Base-by-base conservation (phyloP, 1,140 invertebrate genomes). In the Nymphalis io region DNA sequence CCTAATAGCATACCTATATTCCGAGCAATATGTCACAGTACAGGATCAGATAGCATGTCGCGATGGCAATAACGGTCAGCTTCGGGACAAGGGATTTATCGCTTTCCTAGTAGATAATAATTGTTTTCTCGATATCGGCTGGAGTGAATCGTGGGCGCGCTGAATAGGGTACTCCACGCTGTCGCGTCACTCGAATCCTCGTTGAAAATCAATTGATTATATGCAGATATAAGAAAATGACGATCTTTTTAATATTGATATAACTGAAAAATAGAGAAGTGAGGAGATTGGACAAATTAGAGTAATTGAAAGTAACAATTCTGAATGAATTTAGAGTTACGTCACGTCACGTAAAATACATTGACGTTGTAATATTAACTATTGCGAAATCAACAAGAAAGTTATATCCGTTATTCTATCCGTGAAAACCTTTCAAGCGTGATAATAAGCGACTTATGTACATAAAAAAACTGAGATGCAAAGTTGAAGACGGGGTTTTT, bases 1-100 rank as follows among this genome's bases (percentile, higher is more conserved):
- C 72, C 73, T 75, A 79, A 77, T 79, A 79, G 72, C 71, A 55
- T 76, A 74, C 70, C 67, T 64, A 77, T 78, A 75, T 76, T 78
- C 73, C 70, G 70, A 83, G 76, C 78, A 82, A 87, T 86, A 86
- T 81, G 82, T 83, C 81, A 81, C 79, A 76, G 74, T 73, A 77
- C 74, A 83, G 77, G 74, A 84, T 83, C 82, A 81, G 79, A 82
- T 81, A 80, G 73, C 66, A 75, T 75, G 76, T 79, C 63, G 75
- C 68, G 76, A 78, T 79, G 78, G 79, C 82, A 81, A 79, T 86
- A 87, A 86, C 84, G 83, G 83, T 85, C 73, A 78, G 53, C 70
- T 61, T 74, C 66, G 71, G 70, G 73, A 80, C 81, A 81, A 71
- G 65, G 75, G 81, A 89, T 86, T 89, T 89, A 89, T 89, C 76